Conservation (phyloP, 2,113 vertebrate genomes). For the Pandion haliaetus region DNA sequence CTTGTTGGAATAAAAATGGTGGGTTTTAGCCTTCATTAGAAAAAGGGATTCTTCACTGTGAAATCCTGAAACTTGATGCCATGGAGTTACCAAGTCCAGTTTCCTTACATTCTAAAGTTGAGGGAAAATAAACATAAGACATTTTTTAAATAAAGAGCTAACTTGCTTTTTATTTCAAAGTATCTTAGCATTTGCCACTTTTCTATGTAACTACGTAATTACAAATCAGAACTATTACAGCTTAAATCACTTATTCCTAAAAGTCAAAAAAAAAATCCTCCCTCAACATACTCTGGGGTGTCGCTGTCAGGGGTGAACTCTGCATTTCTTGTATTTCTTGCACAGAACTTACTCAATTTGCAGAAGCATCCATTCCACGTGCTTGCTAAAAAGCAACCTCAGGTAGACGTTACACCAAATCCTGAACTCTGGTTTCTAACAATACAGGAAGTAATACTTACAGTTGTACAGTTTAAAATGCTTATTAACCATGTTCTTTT, state of each 20-base stretch:
- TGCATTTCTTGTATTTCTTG: background rate
- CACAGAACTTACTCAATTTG: background rate
- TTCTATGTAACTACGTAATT: background rate
- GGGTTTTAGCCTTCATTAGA: background rate
- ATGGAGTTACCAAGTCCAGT: background rate
- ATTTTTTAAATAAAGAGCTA: background rate
- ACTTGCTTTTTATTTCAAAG: background rate
- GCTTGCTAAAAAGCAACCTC: background rate
- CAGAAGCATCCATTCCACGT: background rate
- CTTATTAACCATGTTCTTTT: background rate
- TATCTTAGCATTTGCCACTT: background rate
- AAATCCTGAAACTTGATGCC: background rate
- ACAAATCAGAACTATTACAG: background rate
- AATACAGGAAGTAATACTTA: background rate
- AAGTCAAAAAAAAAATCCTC: background rate
- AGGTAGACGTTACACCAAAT: background rate
- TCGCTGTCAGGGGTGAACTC: background rate
- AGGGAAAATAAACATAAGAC: background rate
- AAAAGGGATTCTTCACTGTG: background rate
- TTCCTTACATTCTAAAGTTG: background rate
- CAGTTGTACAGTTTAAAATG: background rate
- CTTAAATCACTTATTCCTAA: background rate
- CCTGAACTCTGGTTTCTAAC: background rate
- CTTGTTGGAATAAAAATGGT: background rate
- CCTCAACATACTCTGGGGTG: background rate